These are phyloP conservation scores for Montipora foliosa DNA, from an alignment of 64 coral and sea anemone genomes.

Conservation along the genomic window DNA sequence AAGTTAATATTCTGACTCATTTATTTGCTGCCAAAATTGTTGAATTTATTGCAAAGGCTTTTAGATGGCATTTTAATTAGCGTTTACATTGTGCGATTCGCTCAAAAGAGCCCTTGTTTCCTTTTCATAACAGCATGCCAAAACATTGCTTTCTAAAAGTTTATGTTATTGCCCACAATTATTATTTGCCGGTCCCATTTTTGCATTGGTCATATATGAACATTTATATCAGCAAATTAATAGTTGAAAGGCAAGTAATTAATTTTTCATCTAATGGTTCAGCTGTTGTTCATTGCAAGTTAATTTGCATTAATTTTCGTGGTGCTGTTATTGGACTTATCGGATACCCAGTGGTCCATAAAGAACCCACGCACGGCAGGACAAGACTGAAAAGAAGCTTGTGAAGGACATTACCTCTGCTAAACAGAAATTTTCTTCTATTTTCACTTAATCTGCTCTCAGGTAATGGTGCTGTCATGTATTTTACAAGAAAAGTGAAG, in stretches of 20 bases:
- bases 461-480: background rate
- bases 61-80: background rate
- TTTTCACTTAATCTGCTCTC: background rate
- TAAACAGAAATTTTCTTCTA: background rate
- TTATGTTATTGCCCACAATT: too few species aligned
- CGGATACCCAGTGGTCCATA: background rate
- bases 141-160: background rate
- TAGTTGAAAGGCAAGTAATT: constrained; percentile 6
- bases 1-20: background rate
- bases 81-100: background rate
- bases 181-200: background rate
- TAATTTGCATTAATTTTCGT: constrained; percentile 25
- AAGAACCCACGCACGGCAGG: background rate
- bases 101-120: background rate
- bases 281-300: background rate
- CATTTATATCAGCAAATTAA: background rate
- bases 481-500: background rate
- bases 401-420: background rate
- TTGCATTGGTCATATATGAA: background rate
- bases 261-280: constrained; percentile 8
- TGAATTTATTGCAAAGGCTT: background rate
- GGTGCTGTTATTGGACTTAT: background rate
- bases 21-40: background rate
- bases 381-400: background rate
- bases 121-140: background rate